These are phyloP conservation scores for Catocala fraxini DNA, from an alignment of 2,888 invertebrate species.

Conservation along the genomic window DNA sequence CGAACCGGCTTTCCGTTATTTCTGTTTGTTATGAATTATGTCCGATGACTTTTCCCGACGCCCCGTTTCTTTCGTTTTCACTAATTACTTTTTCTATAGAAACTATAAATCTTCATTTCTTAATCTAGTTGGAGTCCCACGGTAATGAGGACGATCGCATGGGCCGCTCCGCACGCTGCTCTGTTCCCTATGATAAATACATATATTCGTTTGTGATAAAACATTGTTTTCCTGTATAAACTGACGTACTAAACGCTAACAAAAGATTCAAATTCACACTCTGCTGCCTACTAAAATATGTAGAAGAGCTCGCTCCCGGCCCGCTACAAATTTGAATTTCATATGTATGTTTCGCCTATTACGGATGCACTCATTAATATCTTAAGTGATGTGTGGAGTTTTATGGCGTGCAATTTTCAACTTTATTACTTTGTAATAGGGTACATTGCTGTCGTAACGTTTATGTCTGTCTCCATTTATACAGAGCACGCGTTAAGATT, in stretches of 20 bases:
- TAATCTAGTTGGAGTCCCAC: slow-evolving; percentile 52
- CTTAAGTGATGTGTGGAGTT: slow-evolving; percentile 84
- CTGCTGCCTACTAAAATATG: slow-evolving; percentile 87
- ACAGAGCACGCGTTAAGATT: slow-evolving; percentile 80
- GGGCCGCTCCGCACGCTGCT: slow-evolving; percentile 18
- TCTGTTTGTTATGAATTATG: slow-evolving; percentile 87
- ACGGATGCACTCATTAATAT: slow-evolving; percentile 88
- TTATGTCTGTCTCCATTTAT: slow-evolving; percentile 65
- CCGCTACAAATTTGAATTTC: slow-evolving; percentile 87
- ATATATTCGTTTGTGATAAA: slow-evolving; percentile 65
- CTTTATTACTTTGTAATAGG: slow-evolving; percentile 57
- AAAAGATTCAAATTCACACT: slow-evolving; percentile 88
- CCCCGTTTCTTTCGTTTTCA: slow-evolving; percentile 82
- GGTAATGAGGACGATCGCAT: slow-evolving; percentile 44
- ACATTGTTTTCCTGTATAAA: slow-evolving; percentile 73
- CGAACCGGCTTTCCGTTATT: slow-evolving; percentile 86
- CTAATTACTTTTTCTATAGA: slow-evolving; percentile 84
- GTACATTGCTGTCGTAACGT: slow-evolving; percentile 44
- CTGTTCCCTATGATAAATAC: slow-evolving; percentile 44
- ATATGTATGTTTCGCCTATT: slow-evolving; percentile 87
- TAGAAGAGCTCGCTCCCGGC: slow-evolving; percentile 83
- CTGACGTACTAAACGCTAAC: slow-evolving; percentile 82
- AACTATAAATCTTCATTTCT: slow-evolving; percentile 75
- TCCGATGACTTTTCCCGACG: slow-evolving; percentile 85
- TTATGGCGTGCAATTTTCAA: slow-evolving; percentile 62